Evolutionary conservation across 23 tunicate genomes (phyloP), one percentile per base, ranked within the genome.

Genomic region (Trididemnum clinides): DNA sequence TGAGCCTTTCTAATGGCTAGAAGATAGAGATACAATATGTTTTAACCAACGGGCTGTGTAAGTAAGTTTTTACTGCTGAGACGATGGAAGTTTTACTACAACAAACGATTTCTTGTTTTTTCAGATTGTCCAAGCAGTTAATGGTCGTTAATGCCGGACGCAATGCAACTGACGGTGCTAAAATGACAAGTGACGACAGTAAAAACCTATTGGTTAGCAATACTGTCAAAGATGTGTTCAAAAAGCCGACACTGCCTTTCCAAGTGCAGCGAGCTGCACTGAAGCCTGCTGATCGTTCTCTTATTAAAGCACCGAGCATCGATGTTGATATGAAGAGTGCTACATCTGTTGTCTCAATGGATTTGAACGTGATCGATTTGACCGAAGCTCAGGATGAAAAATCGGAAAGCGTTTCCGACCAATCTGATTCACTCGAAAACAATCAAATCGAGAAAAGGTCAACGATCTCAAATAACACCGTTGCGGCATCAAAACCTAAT

Each of bases 301-400:
- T 32, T 19, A 20, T 33, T 0, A 86, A 87, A 58, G 21, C 70
- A 12, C 19, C 38, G 54, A 36, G 21, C 23, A 51, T 33, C 20
- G 73, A 81, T 33, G 82, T 85, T 29, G 83, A 80, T 64, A 91
- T 91, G 96, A 64, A 57, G 31, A 91, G 96, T 39, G 90, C 96
- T 0, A 71, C 63, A 18, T 72, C 90, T 28, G 86, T 75, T 19
- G 59, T 54, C 33, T 88, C 87, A 30, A 82, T 82, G 87, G 92
- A 87, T 33, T 21, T 78, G 1, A 38, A 59, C 21, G 91, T 54
- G 33, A 2, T 85, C 2, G 88, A 73, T 38, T 38, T 39, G 6
- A 66, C 75, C 10, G n/a, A 23, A 66, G 69, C 6, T 12, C 23
- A 22, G 27, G 69, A 59, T 4, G 69, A 44, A 44, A 59, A 19